Evolutionary conservation across 1,140 invertebrate species (phyloP).

Genomic region (Lordiphosa collinella): DNA sequence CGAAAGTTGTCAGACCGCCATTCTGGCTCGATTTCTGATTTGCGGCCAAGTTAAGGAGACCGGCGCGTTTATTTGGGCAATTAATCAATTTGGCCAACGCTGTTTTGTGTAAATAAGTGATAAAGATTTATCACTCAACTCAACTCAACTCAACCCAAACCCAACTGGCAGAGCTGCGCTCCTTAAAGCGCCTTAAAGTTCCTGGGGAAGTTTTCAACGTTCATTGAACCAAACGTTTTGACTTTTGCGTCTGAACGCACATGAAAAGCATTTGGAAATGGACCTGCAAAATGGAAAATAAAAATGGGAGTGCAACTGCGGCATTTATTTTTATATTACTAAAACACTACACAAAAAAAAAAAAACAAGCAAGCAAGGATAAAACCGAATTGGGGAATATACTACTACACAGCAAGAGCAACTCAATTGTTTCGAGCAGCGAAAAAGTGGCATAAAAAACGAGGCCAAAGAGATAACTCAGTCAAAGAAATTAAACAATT

Average conservation of each 20-base stretch:
- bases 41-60: slow-evolving; percentile 36
- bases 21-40: slow-evolving; percentile 44
- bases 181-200: slow-evolving; percentile 45
- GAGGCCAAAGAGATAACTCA: too few relatives aligned
- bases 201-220: slow-evolving; percentile 28
- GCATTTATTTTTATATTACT: slow-evolving; percentile 11
- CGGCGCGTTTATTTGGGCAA: slow-evolving; percentile 67
- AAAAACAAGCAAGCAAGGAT: too few relatives aligned
- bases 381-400: too few relatives aligned
- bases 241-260: slow-evolving; percentile 69
- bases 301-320: slow-evolving; percentile 11
- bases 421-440: too few relatives aligned
- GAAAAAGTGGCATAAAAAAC: too few relatives aligned
- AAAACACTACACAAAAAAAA: too few relatives aligned
- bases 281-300: too few relatives aligned
- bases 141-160: slow-evolving; percentile 4
- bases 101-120: slow-evolving; percentile 62
- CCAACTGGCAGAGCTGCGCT: too few relatives aligned
- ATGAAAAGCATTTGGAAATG: slow-evolving; percentile 49
- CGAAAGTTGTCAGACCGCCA: slow-evolving; percentile 48
- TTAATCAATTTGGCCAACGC: slow-evolving; percentile 66
- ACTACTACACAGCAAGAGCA: too few relatives aligned
- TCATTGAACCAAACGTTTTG: slow-evolving; percentile 70
- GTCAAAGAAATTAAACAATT: too few relatives aligned
- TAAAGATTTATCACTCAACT: slow-evolving; percentile 67